A percentile compares a stretch with the other conserved stretches of the same genome.
Conservation (phyloP, 1,140 invertebrate genomes). For the Drosophila ogumai region DNA sequence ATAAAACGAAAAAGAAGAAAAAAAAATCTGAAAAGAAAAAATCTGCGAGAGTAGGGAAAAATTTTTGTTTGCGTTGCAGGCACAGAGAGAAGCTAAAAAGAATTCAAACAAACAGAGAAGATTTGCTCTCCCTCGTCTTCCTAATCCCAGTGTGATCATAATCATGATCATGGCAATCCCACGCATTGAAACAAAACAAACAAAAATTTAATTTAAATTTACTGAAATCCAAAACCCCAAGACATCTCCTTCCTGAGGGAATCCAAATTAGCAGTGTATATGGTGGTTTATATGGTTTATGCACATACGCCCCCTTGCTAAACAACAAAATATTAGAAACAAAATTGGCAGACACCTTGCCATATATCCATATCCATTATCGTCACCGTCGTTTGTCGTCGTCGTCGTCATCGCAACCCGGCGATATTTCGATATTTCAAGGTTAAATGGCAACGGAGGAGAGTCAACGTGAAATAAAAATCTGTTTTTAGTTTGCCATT, state of each 20-base stretch:
- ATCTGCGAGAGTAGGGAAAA: constrained; percentile 34
- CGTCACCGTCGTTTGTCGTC: constrained; percentile 15
- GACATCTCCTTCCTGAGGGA: constrained; percentile 20
- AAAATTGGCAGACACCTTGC: constrained; percentile 61
- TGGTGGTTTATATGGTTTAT: constrained; percentile 5
- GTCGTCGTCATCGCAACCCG: constrained; percentile 48
- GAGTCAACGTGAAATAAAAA: constrained; percentile 60
- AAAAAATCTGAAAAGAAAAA: constrained; percentile 6
- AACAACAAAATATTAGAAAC: constrained; percentile 23
- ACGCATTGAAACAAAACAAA: constrained; percentile 58
- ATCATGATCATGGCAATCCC: constrained; percentile 10
- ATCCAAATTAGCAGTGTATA: constrained; percentile 40
- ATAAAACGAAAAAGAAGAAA: constrained; percentile 48
- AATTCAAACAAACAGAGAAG: constrained; percentile 34
- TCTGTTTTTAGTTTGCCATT: constrained; percentile 71
- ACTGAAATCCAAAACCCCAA: constrained; percentile 38
- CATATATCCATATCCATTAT: constrained; percentile 59
- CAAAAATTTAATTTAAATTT: constrained; percentile 16
- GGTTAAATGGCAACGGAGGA: constrained; percentile 45
- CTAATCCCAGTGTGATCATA: neutral
- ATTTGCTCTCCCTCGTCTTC: constrained; percentile 1
- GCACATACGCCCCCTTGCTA: constrained; percentile 49
- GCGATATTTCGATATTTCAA: constrained; percentile 67
- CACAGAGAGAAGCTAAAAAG: constrained; percentile 5
- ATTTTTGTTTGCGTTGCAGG: constrained; percentile 21